Conservation (phyloP, 2,113 vertebrate species). For the Pitta sordida region DNA sequence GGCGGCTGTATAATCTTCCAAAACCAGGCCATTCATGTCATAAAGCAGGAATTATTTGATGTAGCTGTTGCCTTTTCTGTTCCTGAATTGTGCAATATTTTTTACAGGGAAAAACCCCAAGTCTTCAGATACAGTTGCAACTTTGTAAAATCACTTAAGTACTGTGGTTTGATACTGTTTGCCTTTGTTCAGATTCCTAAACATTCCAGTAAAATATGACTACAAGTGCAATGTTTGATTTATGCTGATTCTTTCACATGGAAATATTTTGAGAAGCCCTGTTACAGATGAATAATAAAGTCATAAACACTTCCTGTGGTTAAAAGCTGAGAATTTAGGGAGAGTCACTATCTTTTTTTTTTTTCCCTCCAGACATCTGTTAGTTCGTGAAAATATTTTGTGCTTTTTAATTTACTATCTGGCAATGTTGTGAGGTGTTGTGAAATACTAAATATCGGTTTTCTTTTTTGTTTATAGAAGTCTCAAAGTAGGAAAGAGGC, state of each 20-base stretch:
- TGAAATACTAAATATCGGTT: constrained; percentile 35
- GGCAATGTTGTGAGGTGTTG: constrained; percentile 10
- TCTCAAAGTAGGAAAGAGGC: constrained; percentile 72
- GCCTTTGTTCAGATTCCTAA: constrained; percentile 16
- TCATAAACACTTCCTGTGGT: neutral
- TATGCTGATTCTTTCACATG: neutral
- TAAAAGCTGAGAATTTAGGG: neutral
- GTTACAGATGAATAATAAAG: constrained; percentile 26
- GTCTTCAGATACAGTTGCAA: neutral
- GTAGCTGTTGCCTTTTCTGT: constrained; percentile 41
- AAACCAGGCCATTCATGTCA: constrained; percentile 34
- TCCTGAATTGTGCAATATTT: constrained; percentile 39
- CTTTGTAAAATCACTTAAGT: constrained; percentile 29
- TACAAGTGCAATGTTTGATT: neutral
- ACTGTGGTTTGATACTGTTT: constrained; percentile 26
- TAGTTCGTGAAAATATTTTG: constrained; percentile 39
- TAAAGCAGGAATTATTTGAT: constrained; percentile 39
- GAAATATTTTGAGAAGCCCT: constrained; percentile 37
- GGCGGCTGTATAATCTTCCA: constrained; percentile 21
- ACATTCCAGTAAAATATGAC: constrained; percentile 36
- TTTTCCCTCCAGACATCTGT: neutral
- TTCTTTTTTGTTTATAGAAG: constrained; percentile 65
- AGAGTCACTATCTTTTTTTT: neutral
- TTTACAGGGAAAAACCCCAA: neutral
- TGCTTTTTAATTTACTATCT: constrained; percentile 36